Conservation (phyloP, 2,888 invertebrate species). For the Cantharis flavilabris region DNA sequence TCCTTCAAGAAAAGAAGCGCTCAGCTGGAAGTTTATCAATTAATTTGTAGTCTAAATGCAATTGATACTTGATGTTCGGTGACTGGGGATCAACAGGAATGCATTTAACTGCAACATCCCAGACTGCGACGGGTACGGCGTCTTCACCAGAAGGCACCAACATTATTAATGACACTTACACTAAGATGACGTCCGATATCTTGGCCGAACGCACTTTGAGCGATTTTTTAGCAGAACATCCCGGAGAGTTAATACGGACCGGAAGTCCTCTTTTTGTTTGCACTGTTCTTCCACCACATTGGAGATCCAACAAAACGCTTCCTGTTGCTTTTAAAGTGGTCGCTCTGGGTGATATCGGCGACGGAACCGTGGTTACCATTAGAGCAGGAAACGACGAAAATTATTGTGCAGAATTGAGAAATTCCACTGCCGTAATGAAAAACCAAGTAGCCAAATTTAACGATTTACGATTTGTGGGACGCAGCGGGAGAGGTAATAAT, state of each 20-base stretch:
- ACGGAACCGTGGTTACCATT: slow-evolving; percentile 93
- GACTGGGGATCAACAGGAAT: slow-evolving; percentile 48
- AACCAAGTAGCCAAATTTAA: slow-evolving; percentile 98
- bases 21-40: neutral
- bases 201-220: slow-evolving; percentile 84
- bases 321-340: slow-evolving; percentile 96
- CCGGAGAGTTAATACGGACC: slow-evolving; percentile 90
- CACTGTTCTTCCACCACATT: slow-evolving; percentile 91
- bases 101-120: slow-evolving; percentile 59
- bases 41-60: slow-evolving; percentile 18
- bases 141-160: slow-evolving; percentile 74
- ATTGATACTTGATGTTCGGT: slow-evolving; percentile 46
- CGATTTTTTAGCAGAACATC: slow-evolving; percentile 85
- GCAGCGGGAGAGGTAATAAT: slow-evolving; percentile 91
- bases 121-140: slow-evolving; percentile 62
- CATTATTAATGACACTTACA: slow-evolving; percentile 79
- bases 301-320: slow-evolving; percentile 96
- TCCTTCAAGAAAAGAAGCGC: neutral
- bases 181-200: slow-evolving; percentile 77
- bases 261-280: slow-evolving; percentile 94
- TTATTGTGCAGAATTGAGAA: slow-evolving; percentile 90
- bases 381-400: slow-evolving; percentile 97
- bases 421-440: slow-evolving; percentile 93
- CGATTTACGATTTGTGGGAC: slow-evolving; percentile 94
- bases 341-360: slow-evolving; percentile 88